phyloP scores from a whole-genome alignment of 1,140 invertebrate genomes.

The Drosophila trapezifrons region DNA sequence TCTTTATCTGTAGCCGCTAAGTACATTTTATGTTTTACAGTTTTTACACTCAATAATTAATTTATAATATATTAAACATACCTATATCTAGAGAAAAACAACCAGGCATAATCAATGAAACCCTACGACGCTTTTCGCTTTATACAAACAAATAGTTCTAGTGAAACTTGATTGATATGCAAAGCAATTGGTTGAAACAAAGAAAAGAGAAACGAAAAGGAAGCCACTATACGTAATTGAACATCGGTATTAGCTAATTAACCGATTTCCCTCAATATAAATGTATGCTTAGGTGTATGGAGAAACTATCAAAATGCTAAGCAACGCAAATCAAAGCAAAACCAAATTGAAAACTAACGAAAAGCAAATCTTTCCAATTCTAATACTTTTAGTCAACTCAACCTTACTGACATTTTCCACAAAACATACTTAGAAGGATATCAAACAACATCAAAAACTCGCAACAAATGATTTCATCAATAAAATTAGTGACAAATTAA shows the following conservation, averaged over 20 bases:
- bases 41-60: slow-evolving; percentile 66
- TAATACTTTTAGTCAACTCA: slow-evolving; percentile 24
- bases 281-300: slow-evolving; percentile 15
- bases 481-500: slow-evolving; percentile 46
- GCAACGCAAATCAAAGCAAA: slow-evolving; percentile 39
- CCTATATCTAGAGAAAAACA: slow-evolving; percentile 34
- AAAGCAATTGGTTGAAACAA: slow-evolving; percentile 65
- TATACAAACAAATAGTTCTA: slow-evolving; percentile 59
- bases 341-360: slow-evolving; percentile 35
- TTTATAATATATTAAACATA: slow-evolving; percentile 56
- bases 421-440: slow-evolving; percentile 31
- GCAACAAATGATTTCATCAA: slow-evolving; percentile 30
- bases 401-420: slow-evolving; percentile 52
- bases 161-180: slow-evolving; percentile 42
- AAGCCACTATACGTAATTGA: slow-evolving; percentile 59
- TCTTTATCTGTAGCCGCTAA: slow-evolving; percentile 51
- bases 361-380: slow-evolving; percentile 42
- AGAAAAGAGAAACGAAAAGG: neutral
- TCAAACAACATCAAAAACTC: slow-evolving; percentile 35
- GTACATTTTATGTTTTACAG: slow-evolving; percentile 58
- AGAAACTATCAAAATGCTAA: slow-evolving; percentile 21
- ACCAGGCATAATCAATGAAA: slow-evolving; percentile 70
- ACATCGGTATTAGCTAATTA: slow-evolving; percentile 24
- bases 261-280: slow-evolving; percentile 36
- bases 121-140: slow-evolving; percentile 64